Evolutionary conservation across 37 sponge, comb jelly and placozoan species (phyloP).

Genomic region (Beroe forskalii): DNA sequence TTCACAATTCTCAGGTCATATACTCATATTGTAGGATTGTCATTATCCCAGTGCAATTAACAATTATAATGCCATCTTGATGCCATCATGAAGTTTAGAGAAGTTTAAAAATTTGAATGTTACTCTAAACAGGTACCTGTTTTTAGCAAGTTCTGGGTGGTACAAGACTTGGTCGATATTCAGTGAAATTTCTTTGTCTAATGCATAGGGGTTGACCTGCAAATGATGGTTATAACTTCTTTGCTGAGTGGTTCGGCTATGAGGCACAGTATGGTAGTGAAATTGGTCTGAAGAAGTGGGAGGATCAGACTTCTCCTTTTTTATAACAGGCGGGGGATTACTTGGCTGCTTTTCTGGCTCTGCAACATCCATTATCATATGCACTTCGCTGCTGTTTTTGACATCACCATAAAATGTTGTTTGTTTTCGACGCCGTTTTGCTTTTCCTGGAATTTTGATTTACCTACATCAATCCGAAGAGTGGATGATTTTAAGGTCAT

Average conservation of each 20-base stretch:
- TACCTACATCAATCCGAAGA: too few relatives aligned
- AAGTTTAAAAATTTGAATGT: too few relatives aligned
- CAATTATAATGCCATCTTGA: too few relatives aligned
- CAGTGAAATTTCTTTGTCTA: neutral
- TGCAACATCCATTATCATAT: neutral
- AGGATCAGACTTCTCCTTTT: neutral
- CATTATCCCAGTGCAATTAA: too few relatives aligned
- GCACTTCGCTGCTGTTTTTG: neutral
- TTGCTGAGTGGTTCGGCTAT: neutral
- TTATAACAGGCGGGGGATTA: neutral
- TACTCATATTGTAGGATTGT: too few relatives aligned
- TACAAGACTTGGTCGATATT: neutral
- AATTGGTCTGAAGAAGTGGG: neutral
- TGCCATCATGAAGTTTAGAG: too few relatives aligned
- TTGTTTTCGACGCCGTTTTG: neutral
- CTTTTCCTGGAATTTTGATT: too few relatives aligned
- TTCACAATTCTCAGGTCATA: too few relatives aligned
- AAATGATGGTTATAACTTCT: too few relatives aligned
- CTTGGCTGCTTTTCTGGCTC: neutral
- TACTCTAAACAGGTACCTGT: too few relatives aligned
- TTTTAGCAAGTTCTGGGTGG: slow-evolving; percentile 11
- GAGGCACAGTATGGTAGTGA: neutral
- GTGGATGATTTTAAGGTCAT: too few relatives aligned
- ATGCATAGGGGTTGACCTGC: neutral
- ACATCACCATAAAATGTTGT: slow-evolving; percentile 30